phyloP scores from a whole-genome alignment of 1,140 invertebrate genomes.

The Cryptotermes secundus region DNA sequence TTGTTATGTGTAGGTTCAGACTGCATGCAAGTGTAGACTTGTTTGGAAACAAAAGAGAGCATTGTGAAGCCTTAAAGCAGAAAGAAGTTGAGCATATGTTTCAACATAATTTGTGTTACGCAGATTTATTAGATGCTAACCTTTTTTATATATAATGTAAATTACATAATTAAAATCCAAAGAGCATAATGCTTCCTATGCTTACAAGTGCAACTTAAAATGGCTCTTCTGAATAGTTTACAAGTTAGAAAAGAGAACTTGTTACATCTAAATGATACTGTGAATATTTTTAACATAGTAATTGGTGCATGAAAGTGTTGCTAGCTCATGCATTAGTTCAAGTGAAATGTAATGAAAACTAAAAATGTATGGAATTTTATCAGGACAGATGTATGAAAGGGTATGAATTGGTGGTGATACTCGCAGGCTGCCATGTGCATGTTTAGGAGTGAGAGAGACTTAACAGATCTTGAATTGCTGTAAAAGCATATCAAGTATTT shows the following conservation, averaged over 20 bases:
- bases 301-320: constrained; percentile 1
- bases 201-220: constrained; percentile 12
- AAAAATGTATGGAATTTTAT: background rate
- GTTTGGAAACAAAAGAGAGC: background rate
- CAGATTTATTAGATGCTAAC: constrained; percentile 16
- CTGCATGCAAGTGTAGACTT: background rate
- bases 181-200: constrained; percentile 7
- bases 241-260: constrained; percentile 4
- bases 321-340: background rate
- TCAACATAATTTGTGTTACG: background rate
- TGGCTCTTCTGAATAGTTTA: background rate
- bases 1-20: background rate
- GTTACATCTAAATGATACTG: constrained; percentile 3
- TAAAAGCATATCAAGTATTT: background rate
- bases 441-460: background rate
- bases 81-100: background rate
- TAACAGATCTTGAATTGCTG: background rate
- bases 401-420: background rate
- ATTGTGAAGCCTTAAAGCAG: background rate
- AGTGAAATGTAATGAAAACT: background rate
- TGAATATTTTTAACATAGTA: constrained; percentile 11
- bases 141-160: constrained; percentile 5
- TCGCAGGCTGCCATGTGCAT: background rate
- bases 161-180: constrained; percentile 3
- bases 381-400: background rate